Evolutionary conservation across 2,888 invertebrate species (phyloP).

Genomic region (Stenichneumon culpator): DNA sequence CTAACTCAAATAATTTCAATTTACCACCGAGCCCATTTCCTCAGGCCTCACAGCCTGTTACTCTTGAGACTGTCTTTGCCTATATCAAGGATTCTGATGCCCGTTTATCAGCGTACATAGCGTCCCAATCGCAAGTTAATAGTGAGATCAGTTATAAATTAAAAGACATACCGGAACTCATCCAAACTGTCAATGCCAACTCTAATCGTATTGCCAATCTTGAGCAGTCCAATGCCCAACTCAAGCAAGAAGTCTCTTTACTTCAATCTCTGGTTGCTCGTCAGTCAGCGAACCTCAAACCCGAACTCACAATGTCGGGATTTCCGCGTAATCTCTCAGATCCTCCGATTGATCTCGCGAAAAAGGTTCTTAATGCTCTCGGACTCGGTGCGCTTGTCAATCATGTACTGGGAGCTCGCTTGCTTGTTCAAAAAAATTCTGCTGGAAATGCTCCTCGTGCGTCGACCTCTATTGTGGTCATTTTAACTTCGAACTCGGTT

Average conservation of each 20-base stretch:
- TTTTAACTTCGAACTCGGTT: background rate
- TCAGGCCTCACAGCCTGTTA: background rate
- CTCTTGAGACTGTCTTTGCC: background rate
- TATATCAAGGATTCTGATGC: background rate
- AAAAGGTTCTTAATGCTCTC: background rate
- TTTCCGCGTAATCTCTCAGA: background rate
- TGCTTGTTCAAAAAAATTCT: background rate
- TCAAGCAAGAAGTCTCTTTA: background rate
- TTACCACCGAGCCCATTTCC: background rate
- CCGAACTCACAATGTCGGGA: background rate
- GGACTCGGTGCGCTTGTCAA: background rate
- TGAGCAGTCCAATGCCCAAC: background rate
- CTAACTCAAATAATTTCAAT: background rate
- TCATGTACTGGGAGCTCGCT: background rate
- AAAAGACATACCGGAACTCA: background rate
- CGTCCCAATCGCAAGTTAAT: background rate
- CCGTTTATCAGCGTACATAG: background rate
- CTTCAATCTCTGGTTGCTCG: background rate
- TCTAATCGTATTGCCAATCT: background rate
- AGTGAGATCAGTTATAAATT: background rate
- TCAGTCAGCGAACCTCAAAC: background rate
- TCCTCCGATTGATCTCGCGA: background rate
- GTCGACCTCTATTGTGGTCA: background rate
- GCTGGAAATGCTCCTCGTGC: background rate
- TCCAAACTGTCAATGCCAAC: background rate